Percentiles rank a stretch among this genome's conserved stretches.
Evolutionary conservation across 2,113 vertebrate species (phyloP).

Genomic region (Procapra przewalskii): DNA sequence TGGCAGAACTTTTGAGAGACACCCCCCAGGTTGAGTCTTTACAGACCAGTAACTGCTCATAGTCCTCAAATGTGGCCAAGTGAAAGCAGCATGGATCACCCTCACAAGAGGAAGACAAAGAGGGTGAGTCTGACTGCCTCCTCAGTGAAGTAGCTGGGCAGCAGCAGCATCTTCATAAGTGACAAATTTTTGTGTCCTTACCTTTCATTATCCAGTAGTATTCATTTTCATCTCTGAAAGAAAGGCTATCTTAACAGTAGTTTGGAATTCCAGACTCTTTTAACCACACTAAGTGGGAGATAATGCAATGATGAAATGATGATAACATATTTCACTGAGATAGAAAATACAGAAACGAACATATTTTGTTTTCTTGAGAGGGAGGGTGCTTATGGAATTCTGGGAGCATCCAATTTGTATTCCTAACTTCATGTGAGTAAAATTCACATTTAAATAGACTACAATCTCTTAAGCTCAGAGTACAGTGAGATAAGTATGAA

Average conservation of each 20-base stretch:
- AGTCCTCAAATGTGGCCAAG: not conserved
- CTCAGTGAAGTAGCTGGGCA: not conserved
- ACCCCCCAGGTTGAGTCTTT: not conserved
- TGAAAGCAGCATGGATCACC: not conserved
- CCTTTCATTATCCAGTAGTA: conserved; percentile 2
- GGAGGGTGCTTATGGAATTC: not conserved
- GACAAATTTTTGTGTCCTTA: conserved; percentile 36
- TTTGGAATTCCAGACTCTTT: not conserved
- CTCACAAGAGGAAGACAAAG: not conserved
- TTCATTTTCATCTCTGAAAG: conserved; percentile 51
- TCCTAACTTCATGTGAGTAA: conserved; percentile 25
- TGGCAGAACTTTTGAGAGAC: not conserved
- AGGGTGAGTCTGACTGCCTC: not conserved
- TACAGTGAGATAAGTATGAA: not conserved
- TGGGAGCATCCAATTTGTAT: not conserved
- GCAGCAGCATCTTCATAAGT: not conserved
- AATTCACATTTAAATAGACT: conserved; percentile 23
- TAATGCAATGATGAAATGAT: not conserved
- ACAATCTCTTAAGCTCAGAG: not conserved
- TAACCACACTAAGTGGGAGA: not conserved
- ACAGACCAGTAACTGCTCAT: not conserved
- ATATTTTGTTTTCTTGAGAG: not conserved
- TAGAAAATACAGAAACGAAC: not conserved
- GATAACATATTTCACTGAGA: not conserved
- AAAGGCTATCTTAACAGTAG: conserved; percentile 43